Base-by-base conservation (phyloP, 2,113 vertebrate species). In the Colinus virginianus region DNA sequence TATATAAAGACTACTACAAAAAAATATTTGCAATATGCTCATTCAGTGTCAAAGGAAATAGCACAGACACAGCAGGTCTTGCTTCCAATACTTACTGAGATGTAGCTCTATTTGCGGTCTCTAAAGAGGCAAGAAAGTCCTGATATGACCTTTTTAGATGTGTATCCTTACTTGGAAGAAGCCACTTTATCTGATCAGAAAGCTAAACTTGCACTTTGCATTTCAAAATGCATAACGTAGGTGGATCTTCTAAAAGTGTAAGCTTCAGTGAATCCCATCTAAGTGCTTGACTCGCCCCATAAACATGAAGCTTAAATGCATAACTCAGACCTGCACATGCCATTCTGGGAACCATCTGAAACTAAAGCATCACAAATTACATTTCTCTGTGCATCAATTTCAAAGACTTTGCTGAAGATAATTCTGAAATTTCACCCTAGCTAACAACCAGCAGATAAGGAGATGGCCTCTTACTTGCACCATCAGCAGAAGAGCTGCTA, bases 51-150 rank as follows among this genome's bases (percentile, higher is more conserved):
- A 90, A 72, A 77, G 22, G 3, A 79, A 38, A 76, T 3, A 66
- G 7, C 8, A 38, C 6, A 55, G 36, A n/a, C 22, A 58, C 0
- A 2, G 21, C 25, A 72, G 2, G 7, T 46, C 14, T 70, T 69
- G 18, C 32, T 82, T 84, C 34, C 32, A 72, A 11, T 40, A n/a
- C 32, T 38, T 25, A 68, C 40, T 21, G 34, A 76, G 13, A 49
- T 3, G 1, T 68, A 51, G 3, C 32, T 71, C 36, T 48, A 23
- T 42, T 9, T 64, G 30, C 64, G 21, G 12, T 56, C 43, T 49
- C 45, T 53, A 25, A 1, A 18, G 40, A 66, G 20, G 4, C 25
- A 76, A 42, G 28, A 38, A 88, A 79, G 0, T 3, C 14, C 76
- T 76, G 34, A 15, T 64, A 14, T 76, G 14, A 16, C 26, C 13